phyloP scores from a whole-genome alignment of 2,113 vertebrate species.

The Alces alces region DNA sequence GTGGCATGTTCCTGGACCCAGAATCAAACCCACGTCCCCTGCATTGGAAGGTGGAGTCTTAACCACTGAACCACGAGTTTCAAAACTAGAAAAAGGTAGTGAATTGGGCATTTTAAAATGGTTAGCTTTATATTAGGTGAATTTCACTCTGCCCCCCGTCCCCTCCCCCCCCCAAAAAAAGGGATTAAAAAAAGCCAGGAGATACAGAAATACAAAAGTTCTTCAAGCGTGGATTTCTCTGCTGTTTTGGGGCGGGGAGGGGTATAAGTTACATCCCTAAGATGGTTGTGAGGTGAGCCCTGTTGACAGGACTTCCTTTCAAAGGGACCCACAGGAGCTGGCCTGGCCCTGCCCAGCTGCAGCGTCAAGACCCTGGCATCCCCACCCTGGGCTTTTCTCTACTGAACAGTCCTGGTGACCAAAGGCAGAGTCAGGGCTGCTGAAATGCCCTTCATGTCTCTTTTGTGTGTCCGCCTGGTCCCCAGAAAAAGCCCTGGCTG shows the following conservation, averaged over 20 bases:
- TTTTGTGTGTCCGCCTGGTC: constrained; percentile 39
- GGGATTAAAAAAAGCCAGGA: neutral
- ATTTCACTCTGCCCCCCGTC: neutral
- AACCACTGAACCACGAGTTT: neutral
- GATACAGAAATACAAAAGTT: neutral
- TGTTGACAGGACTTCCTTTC: neutral
- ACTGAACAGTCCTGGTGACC: constrained; percentile 41
- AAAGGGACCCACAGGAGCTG: neutral
- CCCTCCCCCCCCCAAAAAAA: rapidly evolving
- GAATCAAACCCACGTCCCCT: neutral
- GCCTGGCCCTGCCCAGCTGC: neutral
- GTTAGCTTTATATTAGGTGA: neutral
- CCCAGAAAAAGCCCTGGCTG: neutral
- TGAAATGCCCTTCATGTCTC: constrained; percentile 47
- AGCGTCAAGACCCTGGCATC: constrained; percentile 4
- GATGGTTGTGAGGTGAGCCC: neutral
- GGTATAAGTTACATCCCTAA: neutral
- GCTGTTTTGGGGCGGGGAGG: neutral
- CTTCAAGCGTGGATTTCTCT: neutral
- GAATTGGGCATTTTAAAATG: neutral
- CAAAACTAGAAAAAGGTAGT: neutral
- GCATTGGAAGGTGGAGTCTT: neutral
- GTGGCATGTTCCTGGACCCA: neutral
- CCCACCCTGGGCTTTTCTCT: constrained; percentile 8
- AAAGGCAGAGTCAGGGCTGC: constrained; percentile 58